Conservation (phyloP, 30 jellyfish, hydroid and myxozoan genomes). For the Pelagia noctiluca region DNA sequence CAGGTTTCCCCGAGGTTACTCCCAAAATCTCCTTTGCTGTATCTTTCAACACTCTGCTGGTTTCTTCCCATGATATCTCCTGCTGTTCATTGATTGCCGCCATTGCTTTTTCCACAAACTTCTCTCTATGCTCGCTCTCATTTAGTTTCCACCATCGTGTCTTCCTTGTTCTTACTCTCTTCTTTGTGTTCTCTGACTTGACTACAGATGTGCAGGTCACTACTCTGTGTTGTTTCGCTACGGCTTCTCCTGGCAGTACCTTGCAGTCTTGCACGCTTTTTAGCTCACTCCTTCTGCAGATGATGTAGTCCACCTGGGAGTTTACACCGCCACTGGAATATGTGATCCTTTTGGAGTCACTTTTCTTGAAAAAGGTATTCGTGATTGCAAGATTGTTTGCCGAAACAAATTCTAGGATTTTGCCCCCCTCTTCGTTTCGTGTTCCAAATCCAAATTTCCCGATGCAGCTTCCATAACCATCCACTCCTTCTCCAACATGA, state of each 20-base stretch:
- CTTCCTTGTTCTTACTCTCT: background rate
- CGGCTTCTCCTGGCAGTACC: slow-evolving; percentile 17
- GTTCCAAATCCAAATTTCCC: background rate
- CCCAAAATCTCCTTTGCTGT: slow-evolving; percentile 46
- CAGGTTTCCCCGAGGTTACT: slow-evolving; percentile 9
- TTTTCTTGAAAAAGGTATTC: background rate
- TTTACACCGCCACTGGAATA: background rate
- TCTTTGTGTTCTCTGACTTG: background rate
- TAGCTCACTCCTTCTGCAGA: background rate
- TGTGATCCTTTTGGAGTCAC: background rate
- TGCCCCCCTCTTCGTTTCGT: background rate
- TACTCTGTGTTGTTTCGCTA: background rate
- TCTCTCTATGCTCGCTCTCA: background rate
- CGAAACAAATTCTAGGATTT: background rate
- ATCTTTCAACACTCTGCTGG: background rate
- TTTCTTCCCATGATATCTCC: slow-evolving; percentile 1
- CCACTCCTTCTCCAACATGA: background rate
- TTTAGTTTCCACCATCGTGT: slow-evolving; percentile 23
- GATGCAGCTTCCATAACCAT: background rate
- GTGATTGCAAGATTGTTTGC: background rate
- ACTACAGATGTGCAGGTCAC: background rate
- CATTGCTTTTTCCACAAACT: background rate
- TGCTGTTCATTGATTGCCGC: background rate
- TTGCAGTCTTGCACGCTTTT: background rate
- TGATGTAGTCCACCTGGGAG: background rate